A percentile compares a stretch with the other conserved stretches of the same genome.
Evolutionary conservation across 2,113 vertebrate genomes (phyloP).

Genomic region (Malurus cyaneus): DNA sequence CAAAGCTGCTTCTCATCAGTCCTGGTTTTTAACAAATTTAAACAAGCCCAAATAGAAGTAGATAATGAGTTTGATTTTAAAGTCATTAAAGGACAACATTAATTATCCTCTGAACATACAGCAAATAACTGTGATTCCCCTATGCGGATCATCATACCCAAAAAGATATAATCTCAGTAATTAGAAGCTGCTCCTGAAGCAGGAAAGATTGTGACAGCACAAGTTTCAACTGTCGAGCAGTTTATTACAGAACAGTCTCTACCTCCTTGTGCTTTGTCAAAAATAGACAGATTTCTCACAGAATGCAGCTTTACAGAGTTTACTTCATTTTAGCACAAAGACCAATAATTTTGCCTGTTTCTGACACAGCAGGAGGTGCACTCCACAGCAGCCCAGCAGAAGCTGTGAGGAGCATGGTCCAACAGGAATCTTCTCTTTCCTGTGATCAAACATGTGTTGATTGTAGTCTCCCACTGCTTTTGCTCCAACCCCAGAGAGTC

Average conservation of each 20-base stretch:
- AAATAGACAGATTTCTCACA: neutral
- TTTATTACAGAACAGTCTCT: neutral
- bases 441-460: accelerated
- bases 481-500: neutral
- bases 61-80: neutral
- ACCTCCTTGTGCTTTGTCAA: neutral
- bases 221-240: neutral
- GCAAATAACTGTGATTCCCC: neutral
- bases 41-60: neutral
- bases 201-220: neutral
- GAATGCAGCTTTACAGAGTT: neutral
- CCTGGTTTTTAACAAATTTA: neutral
- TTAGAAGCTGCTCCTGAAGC: neutral
- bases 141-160: neutral
- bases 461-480: neutral
- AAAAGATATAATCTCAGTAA: neutral
- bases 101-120: neutral
- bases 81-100: neutral
- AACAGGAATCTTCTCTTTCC: neutral
- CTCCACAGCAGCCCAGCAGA: neutral
- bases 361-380: neutral
- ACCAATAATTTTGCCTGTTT: neutral
- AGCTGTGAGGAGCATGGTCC: neutral
- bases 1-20: neutral
- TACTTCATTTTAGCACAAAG: neutral